Evolutionary conservation across 2,888 invertebrate species (phyloP).

Genomic region (Sthenelais limicola): DNA sequence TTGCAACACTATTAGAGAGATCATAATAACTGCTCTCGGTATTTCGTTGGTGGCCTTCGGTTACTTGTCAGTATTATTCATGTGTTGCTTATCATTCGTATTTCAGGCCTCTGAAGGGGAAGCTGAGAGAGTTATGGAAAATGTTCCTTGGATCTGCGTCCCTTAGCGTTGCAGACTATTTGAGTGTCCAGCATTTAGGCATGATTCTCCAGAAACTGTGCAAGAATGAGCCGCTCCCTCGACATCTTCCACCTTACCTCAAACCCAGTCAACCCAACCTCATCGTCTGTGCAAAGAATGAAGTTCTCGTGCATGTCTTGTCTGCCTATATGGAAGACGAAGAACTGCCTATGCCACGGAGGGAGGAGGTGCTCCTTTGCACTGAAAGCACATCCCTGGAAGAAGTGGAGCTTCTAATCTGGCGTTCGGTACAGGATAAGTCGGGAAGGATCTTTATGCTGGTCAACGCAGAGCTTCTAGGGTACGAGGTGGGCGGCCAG

Average conservation of each 20-base stretch:
- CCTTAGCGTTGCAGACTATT: constrained; percentile 57
- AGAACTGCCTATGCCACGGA: constrained; percentile 47
- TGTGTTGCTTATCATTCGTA: background rate
- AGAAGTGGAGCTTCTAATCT: constrained; percentile 48
- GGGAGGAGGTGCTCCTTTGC: constrained; percentile 57
- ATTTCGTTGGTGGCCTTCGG: too few relatives aligned
- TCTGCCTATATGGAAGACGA: constrained; percentile 45
- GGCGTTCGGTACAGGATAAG: constrained; percentile 53
- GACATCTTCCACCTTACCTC: constrained; percentile 53
- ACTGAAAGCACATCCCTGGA: constrained; percentile 54
- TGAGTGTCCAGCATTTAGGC: constrained; percentile 63
- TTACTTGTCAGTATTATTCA: too few relatives aligned
- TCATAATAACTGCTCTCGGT: too few relatives aligned
- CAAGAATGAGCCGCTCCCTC: constrained; percentile 46
- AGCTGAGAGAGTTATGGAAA: constrained; percentile 54
- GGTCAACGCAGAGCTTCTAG: constrained; percentile 57
- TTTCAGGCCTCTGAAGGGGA: constrained; percentile 40
- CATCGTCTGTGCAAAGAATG: constrained; percentile 54
- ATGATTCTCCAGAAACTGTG: constrained; percentile 56
- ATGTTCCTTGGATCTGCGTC: constrained; percentile 54
- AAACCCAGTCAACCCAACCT: constrained; percentile 58
- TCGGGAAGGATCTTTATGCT: constrained; percentile 55
- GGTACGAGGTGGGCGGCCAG: constrained; percentile 51
- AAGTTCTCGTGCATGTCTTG: constrained; percentile 46
- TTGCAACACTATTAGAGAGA: too few relatives aligned